Percentiles rank a stretch among this genome's conserved stretches.
Evolutionary conservation across 2,113 vertebrate species (phyloP).

Genomic region (Poeciliopsis prolifica): DNA sequence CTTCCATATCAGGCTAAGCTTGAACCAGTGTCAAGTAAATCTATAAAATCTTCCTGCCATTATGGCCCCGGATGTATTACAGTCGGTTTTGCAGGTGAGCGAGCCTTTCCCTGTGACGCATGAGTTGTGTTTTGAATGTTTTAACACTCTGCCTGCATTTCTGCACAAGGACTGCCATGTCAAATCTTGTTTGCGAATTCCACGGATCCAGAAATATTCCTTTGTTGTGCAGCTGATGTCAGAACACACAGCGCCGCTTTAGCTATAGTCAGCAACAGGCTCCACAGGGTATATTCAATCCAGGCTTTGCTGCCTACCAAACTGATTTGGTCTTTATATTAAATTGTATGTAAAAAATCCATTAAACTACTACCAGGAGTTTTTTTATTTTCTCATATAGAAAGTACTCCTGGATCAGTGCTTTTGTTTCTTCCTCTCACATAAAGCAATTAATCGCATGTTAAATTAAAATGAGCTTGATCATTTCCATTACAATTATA

Average conservation of each 20-base stretch:
- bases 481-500: no score
- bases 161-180: constrained; percentile 5
- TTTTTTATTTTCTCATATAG: no score
- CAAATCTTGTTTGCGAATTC: constrained; percentile 35
- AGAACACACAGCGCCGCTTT: not conserved
- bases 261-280: not conserved
- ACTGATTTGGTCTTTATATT: no score
- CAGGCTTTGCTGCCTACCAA: not conserved
- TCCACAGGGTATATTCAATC: not conserved
- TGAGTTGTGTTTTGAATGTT: constrained; percentile 15
- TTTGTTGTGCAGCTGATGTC: constrained; percentile 5
- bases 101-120: not conserved
- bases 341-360: no score
- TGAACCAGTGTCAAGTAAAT: constrained; percentile 2
- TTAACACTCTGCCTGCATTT: constrained; percentile 2
- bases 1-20: constrained; percentile 11
- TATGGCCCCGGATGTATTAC: fast-evolving
- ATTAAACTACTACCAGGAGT: no score
- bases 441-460: no score
- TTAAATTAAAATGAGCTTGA: no score
- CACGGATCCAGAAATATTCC: constrained; percentile 3
- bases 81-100: not conserved
- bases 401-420: no score
- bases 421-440: no score
- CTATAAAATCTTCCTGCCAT: not conserved